Base-by-base conservation (phyloP, 2,113 vertebrate species). In the Eubucco bourcierii region DNA sequence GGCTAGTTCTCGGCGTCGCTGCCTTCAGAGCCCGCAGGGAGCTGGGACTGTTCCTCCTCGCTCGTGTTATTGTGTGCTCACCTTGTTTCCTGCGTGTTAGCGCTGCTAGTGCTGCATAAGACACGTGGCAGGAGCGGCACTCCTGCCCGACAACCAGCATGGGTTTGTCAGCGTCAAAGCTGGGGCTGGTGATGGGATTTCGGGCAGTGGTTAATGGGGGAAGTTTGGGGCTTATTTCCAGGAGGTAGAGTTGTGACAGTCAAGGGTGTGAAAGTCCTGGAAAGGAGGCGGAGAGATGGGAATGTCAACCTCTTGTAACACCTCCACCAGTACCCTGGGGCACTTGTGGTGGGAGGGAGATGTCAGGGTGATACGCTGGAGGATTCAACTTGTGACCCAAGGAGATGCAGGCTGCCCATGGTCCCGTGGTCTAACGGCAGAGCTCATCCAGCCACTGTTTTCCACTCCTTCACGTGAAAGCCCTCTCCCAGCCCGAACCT, bases 401-500 rank as follows among this genome's bases (percentile, higher is more conserved):
- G 68, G 80, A 44, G 59, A 9, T 2, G 9, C 1, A 1, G 55
- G 55, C 59, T 21, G 59, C 8, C 44, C 7, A 2, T 1, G 25
- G 58, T 33, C 75, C 10, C 10, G 5, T 0, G 4, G 74, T 47
- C 12, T 52, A 4, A 0, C 0, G 4, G 50, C 76, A 58, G 37
- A 80, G 47, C 88, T 58, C 17, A 2, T 61, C 85, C 80, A 6
- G 60, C 34, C 27, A 1, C 1, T 12, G 9, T 2, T 88, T 85
- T 83, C 64, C 74, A 7, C 2, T 1, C 5, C 3, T 77, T 80
- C 9, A 1, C 72, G 63, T 0, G 4, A 85, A 39, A 11, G 46
- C 41, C 12, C 52, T 78, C 27, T 96, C 90, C 81, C 92, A 75
- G 70, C 61, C 74, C 0, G 24, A 91, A 71, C 90, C 90, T 94